Conservation (phyloP, 2,113 vertebrate species). For the Vulpes lagopus region DNA sequence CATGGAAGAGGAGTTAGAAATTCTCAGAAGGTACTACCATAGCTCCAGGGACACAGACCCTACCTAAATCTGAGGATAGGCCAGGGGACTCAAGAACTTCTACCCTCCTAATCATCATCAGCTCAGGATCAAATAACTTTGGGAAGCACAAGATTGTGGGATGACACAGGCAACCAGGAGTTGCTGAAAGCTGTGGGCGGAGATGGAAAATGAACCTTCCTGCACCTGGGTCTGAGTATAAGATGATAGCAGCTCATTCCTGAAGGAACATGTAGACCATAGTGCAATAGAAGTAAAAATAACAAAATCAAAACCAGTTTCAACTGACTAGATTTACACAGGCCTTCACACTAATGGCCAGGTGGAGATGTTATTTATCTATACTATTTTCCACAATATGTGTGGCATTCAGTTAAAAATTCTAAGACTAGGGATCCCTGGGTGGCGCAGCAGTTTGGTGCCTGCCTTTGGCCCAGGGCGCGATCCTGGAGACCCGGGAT, state of each 20-base stretch:
- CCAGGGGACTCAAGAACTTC: neutral
- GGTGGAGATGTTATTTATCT: neutral
- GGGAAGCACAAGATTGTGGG: neutral
- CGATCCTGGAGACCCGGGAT: too few relatives aligned
- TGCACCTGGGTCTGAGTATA: neutral
- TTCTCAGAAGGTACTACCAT: neutral
- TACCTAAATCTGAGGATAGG: neutral
- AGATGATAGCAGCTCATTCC: neutral
- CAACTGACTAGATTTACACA: neutral
- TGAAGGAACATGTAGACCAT: neutral
- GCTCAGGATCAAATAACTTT: neutral
- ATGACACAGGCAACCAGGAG: neutral
- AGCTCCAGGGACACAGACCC: neutral
- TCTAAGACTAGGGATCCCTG: neutral
- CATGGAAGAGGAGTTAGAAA: neutral
- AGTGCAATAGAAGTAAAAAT: neutral
- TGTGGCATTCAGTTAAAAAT: neutral
- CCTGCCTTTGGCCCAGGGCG: too few relatives aligned
- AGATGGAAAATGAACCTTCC: neutral
- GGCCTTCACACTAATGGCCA: neutral
- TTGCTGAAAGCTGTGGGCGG: neutral
- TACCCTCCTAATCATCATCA: neutral
- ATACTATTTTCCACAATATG: neutral
- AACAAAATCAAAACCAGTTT: neutral
- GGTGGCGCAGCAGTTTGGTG: too few relatives aligned